phyloP scores from a whole-genome alignment of 2,888 invertebrate species.

The Andrena haemorrhoa region DNA sequence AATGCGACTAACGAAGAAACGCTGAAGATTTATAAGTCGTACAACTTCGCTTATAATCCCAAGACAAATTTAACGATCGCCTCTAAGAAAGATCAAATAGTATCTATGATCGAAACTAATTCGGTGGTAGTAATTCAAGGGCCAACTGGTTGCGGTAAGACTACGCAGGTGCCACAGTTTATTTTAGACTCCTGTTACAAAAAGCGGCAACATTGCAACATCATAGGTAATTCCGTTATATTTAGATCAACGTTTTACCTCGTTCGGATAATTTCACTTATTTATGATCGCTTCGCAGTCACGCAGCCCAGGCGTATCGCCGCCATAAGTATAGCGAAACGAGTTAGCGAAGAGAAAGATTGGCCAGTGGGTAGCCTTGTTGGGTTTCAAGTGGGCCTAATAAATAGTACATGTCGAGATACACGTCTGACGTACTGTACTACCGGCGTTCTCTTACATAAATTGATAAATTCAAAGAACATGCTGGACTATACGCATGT shows the following conservation, averaged over 20 bases:
- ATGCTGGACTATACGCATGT: slow-evolving; percentile 94
- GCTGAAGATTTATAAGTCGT: slow-evolving; percentile 80
- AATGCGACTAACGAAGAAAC: slow-evolving; percentile 68
- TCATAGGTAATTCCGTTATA: slow-evolving; percentile 85
- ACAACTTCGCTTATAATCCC: slow-evolving; percentile 78
- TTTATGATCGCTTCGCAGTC: slow-evolving; percentile 84
- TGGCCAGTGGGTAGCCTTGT: slow-evolving; percentile 94
- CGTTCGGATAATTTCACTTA: too few relatives aligned
- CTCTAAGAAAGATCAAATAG: slow-evolving; percentile 86
- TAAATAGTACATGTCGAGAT: slow-evolving; percentile 87
- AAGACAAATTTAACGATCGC: slow-evolving; percentile 78
- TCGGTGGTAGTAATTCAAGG: slow-evolving; percentile 95
- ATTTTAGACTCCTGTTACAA: slow-evolving; percentile 92
- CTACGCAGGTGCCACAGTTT: slow-evolving; percentile 95
- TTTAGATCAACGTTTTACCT: neutral
- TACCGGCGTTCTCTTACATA: slow-evolving; percentile 89
- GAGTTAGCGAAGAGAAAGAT: slow-evolving; percentile 93
- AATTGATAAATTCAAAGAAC: slow-evolving; percentile 89
- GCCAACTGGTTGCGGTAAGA: slow-evolving; percentile 97
- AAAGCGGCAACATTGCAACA: slow-evolving; percentile 90
- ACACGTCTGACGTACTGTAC: slow-evolving; percentile 90
- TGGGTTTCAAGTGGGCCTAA: slow-evolving; percentile 94
- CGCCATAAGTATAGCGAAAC: slow-evolving; percentile 94
- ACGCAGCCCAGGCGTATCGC: slow-evolving; percentile 98
- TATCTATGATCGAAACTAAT: slow-evolving; percentile 89